These are phyloP conservation scores for Pristionchus fissidentatus DNA, from an alignment of 2,888 invertebrate genomes.

Conservation along the genomic window DNA sequence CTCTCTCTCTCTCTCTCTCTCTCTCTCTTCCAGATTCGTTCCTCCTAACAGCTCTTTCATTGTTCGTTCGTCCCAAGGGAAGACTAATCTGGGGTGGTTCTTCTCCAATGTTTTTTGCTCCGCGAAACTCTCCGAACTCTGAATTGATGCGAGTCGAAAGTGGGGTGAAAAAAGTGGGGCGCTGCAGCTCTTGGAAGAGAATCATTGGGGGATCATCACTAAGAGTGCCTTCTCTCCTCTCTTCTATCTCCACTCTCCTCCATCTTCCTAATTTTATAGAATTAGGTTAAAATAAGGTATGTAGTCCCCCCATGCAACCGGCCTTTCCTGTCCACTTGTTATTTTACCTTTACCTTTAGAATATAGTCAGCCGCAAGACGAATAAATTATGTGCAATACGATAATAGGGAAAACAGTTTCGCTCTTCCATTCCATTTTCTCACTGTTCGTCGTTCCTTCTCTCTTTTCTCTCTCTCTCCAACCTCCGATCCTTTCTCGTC, in stretches of 20 bases:
- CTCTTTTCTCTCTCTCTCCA: neutral
- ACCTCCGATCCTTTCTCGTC: neutral
- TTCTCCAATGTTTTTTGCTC: slow-evolving; percentile 11
- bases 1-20: slow-evolving; percentile 1
- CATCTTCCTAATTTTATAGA: too few species aligned
- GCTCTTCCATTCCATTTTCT: too few species aligned
- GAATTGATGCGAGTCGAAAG: slow-evolving; percentile 30
- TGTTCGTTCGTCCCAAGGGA: slow-evolving; percentile 24
- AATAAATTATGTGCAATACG: too few species aligned
- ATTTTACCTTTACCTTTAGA: too few species aligned
- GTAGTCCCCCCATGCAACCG: too few species aligned
- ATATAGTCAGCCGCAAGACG: too few species aligned
- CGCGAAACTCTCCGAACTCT: slow-evolving; percentile 2
- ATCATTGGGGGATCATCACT: slow-evolving; percentile 20
- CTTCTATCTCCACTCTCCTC: neutral
- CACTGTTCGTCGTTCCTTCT: neutral
- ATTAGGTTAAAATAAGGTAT: too few species aligned
- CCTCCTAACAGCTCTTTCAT: slow-evolving; percentile 7
- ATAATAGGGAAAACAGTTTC: too few species aligned
- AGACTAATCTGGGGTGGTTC: slow-evolving; percentile 4
- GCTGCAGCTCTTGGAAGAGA: neutral
- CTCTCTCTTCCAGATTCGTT: neutral
- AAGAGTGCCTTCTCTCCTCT: slow-evolving; percentile 18
- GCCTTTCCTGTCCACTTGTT: too few species aligned
- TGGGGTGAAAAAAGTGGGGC: neutral